Evolutionary conservation across 2,888 invertebrate species (phyloP).

Genomic region (Microdon myrmicae): DNA sequence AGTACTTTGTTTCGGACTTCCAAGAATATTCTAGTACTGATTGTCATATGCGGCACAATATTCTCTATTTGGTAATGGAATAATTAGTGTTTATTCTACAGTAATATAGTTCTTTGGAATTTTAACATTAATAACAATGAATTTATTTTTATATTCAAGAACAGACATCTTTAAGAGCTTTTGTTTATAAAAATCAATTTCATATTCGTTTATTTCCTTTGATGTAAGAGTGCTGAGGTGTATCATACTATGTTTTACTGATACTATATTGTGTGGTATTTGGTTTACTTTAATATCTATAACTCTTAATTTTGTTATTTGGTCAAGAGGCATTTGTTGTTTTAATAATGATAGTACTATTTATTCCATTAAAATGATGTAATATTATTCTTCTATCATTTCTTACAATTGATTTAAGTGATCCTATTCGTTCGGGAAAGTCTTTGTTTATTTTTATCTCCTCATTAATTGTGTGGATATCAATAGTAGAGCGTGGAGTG

Average conservation of each 20-base stretch:
- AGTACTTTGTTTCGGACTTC: no score
- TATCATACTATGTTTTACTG: constrained; percentile 13
- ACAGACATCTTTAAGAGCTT: constrained; percentile 1
- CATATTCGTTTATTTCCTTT: constrained; percentile 11
- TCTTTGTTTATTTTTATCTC: constrained; percentile 18
- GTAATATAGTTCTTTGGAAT: no score
- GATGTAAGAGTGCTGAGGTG: constrained; percentile 22
- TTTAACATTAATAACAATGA: no score
- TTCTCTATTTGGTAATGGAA: no score
- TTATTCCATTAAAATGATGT: constrained; percentile 1
- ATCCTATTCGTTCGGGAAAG: constrained; percentile 16
- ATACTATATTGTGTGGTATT: constrained; percentile 10
- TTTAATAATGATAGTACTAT: not conserved
- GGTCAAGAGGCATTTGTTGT: constrained; percentile 1
- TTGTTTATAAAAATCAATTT: constrained; percentile 22
- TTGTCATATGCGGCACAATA: no score
- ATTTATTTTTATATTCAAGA: no score
- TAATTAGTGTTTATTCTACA: no score
- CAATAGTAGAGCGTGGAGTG: not conserved
- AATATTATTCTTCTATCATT: constrained; percentile 22
- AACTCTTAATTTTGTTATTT: constrained; percentile 7
- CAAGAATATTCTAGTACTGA: no score
- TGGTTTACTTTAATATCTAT: constrained; percentile 19
- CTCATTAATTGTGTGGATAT: constrained; percentile 5
- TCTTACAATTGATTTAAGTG: constrained; percentile 8